A percentile compares a stretch with the other conserved stretches of the same genome.
Conservation (phyloP, 1,140 invertebrate species). For the Whitmania pigra region DNA sequence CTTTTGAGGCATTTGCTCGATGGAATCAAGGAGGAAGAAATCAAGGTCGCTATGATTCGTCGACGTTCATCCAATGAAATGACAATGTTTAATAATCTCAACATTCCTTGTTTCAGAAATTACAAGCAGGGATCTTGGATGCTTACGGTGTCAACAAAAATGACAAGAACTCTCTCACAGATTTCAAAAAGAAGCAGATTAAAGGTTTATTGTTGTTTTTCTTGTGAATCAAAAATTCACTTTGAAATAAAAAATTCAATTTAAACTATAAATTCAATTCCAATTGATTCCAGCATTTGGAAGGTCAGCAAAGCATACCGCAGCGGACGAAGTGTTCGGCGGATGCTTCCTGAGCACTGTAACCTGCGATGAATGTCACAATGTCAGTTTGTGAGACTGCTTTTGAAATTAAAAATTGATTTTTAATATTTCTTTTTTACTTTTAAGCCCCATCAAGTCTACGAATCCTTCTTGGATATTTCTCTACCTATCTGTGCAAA, state of each 20-base stretch:
- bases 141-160: neutral
- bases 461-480: conserved; percentile 84
- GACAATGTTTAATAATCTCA: neutral
- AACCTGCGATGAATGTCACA: conserved; percentile 71
- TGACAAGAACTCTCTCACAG: neutral
- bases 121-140: neutral
- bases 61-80: neutral
- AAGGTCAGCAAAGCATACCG: conserved; percentile 58
- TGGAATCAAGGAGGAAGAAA: conserved; percentile 57
- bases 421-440: conserved; percentile 14
- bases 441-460: conserved; percentile 61
- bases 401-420: too few relatives aligned
- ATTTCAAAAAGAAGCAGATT: conserved; percentile 11
- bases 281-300: too few relatives aligned
- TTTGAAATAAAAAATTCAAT: neutral
- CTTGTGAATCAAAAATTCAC: too few relatives aligned
- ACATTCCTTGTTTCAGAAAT: neutral
- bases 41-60: conserved; percentile 33
- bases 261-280: neutral
- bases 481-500: conserved; percentile 69
- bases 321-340: conserved; percentile 73
- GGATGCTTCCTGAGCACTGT: conserved; percentile 77
- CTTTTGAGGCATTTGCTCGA: conserved; percentile 75
- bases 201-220: neutral
- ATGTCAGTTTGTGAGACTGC: conserved; percentile 31